Conservation (phyloP, 92 coral and sea anemone genomes). For the Zoanthus sansibaricus region DNA sequence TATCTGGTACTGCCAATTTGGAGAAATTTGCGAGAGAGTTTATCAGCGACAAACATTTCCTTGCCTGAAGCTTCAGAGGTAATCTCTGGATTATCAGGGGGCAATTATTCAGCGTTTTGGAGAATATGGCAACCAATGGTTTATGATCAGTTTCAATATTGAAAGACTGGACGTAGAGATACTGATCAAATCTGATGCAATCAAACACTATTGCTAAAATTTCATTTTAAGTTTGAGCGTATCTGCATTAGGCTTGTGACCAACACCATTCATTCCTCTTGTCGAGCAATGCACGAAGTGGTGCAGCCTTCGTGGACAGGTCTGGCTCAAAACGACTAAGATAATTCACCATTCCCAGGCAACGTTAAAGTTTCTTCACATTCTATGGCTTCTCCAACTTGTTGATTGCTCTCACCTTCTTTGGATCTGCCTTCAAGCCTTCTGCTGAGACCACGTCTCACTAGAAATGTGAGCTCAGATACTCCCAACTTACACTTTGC, state of each 20-base stretch:
- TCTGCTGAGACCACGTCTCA: constrained; percentile 42
- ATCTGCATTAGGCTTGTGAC: constrained; percentile 39
- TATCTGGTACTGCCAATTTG: not conserved
- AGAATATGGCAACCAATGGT: constrained; percentile 32
- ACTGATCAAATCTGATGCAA: constrained; percentile 42
- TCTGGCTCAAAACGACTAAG: constrained; percentile 31
- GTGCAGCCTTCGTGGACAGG: not conserved
- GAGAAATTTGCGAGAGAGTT: constrained; percentile 8
- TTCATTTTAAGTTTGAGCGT: constrained; percentile 37
- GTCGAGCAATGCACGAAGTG: constrained; percentile 27
- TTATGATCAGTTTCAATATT: constrained; percentile 30
- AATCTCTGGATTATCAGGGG: constrained; percentile 21
- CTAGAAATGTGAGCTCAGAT: constrained; percentile 36
- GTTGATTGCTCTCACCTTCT: constrained; percentile 9
- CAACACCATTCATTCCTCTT: constrained; percentile 13
- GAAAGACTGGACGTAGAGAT: constrained; percentile 31
- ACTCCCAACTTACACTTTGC: constrained; percentile 35
- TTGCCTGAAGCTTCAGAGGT: constrained; percentile 25
- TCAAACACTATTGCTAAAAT: constrained; percentile 33
- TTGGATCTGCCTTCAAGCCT: constrained; percentile 38
- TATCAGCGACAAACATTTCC: constrained; percentile 34
- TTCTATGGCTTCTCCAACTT: constrained; percentile 21
- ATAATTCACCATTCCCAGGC: constrained; percentile 36
- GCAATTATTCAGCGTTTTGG: constrained; percentile 36
- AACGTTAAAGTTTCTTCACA: not conserved